Evolutionary conservation across 2,113 vertebrate species (phyloP), one percentile per base, ranked within the genome.

Genomic region (Atlantisia rogersi): DNA sequence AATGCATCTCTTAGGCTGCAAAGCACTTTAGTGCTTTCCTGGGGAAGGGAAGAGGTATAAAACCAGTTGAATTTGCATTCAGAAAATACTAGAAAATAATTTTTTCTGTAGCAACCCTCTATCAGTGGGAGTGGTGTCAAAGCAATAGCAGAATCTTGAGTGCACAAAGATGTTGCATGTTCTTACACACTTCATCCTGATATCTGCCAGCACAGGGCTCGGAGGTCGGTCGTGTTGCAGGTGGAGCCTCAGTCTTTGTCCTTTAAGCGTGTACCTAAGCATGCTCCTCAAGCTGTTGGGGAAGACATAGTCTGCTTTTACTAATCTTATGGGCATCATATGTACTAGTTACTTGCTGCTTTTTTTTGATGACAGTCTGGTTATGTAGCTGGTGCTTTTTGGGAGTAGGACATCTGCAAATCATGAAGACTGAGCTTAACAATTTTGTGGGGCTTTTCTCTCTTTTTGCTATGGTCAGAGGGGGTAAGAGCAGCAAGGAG

Each of bases 21-120:
- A 60, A 71, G 42, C 42, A 13, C 22, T 32, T 10, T 21, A 15
- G 5, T 56, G 32, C 31, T 79, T 75, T 74, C 10, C 19, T 65
- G 21, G 35, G 73, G 53, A 76, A 82, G 79, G 26, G 25, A 53
- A n/a, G 44, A 83, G 53, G 26, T 50, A 31, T 39, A 48, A 88
- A 69, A 88, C 56, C 62, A 58, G 15, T 50, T 65, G 40, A 90
- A 79, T n/a, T 53, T 77, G 21, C 4, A 31, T 63, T 90, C 26
- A 19, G 75, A 22, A 78, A 75, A 75, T 63, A 48, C 12, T 31
- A 52, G 17, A 85, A 83, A 86, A n/a, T 32, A 82, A 28, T n/a
- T 60, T 83, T 90, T 88, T 88, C 58, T 86, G 48, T 77, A 91
- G 55, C 81, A 28, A 17, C 37, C 74, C 32, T 84, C 18, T 65